A percentile compares a stretch with the other conserved stretches of the same genome.
Conservation (phyloP, 2,797 vertebrate species). For the Poecilia picta region DNA sequence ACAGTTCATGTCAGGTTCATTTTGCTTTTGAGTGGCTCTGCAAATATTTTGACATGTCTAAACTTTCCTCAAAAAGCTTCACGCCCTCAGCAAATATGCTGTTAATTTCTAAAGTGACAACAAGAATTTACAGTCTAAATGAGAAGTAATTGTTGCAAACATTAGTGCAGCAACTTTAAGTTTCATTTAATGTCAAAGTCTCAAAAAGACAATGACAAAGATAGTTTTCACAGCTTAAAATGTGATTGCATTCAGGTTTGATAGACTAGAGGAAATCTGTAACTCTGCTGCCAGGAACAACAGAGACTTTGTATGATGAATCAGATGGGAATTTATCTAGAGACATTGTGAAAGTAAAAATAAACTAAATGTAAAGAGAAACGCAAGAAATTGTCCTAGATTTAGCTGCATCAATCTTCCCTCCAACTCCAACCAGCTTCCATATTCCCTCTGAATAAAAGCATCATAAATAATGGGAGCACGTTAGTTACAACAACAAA, state of each 20-base stretch:
- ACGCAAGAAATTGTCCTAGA: not conserved
- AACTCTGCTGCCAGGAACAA: not conserved
- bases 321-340: not conserved
- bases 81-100: not conserved
- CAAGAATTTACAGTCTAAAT: not conserved
- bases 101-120: not conserved
- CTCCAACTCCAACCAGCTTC: not conserved
- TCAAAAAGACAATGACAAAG: not conserved
- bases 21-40: not conserved
- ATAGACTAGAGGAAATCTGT: not conserved
- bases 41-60: not conserved
- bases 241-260: not conserved
- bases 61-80: conserved; percentile 2
- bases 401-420: not conserved
- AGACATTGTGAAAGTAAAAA: not conserved
- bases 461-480: not conserved
- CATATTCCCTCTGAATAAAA: not conserved
- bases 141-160: not conserved
- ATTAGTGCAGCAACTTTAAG: not conserved
- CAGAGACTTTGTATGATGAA: not conserved
- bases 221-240: not conserved
- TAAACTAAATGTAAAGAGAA: not conserved
- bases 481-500: not conserved
- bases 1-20: not conserved
- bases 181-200: not conserved